Conservation (phyloP, 2,113 vertebrate genomes). For the Corythaixoides concolor region DNA sequence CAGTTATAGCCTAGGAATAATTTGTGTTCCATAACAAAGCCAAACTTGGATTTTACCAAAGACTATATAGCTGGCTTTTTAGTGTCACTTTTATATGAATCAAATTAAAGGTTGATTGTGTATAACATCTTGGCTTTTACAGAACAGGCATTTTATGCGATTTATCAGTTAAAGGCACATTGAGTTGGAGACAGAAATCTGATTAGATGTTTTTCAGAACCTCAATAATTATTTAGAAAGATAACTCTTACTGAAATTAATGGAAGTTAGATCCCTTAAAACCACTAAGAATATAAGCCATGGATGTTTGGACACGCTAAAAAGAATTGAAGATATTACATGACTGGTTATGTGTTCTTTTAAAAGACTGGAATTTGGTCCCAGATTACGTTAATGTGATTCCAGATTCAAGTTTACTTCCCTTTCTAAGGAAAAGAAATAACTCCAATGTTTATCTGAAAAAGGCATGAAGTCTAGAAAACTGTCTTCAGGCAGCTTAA, state of each 20-base stretch:
- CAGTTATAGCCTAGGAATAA: not conserved
- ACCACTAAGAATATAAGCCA: not conserved
- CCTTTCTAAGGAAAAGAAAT: not conserved
- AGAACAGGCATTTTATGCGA: not conserved
- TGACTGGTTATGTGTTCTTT: not conserved
- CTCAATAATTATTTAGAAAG: not conserved
- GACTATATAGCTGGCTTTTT: not conserved
- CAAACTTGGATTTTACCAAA: not conserved
- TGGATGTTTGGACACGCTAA: not conserved
- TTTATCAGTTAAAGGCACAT: not conserved
- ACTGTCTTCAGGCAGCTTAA: not conserved
- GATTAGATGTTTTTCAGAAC: not conserved
- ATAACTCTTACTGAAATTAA: not conserved
- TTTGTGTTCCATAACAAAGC: not conserved
- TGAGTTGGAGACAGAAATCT: not conserved
- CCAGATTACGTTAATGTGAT: not conserved
- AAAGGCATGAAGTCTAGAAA: not conserved
- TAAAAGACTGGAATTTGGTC: not conserved
- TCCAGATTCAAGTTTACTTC: not conserved
- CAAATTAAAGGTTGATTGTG: not conserved
- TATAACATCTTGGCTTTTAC: not conserved
- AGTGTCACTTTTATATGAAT: not conserved
- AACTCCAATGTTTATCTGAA: not conserved
- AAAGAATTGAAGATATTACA: not conserved
- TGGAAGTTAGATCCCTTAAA: not conserved